Base-by-base conservation (phyloP, 2,888 invertebrate genomes). In the Hedya salicella region DNA sequence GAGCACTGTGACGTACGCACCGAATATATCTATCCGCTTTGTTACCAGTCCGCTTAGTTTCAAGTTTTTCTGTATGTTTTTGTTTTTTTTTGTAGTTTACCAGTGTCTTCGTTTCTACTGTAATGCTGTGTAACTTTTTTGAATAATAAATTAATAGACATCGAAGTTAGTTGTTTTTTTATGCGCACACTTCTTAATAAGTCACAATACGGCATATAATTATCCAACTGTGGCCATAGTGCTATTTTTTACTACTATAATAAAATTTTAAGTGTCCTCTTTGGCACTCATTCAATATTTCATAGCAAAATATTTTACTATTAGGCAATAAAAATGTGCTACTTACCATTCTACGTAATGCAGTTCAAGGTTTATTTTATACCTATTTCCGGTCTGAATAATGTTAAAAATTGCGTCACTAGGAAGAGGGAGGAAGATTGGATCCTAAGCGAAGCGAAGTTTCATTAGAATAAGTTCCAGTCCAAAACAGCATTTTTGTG, bases 211-310 rank as follows among this genome's bases (percentile, higher is more conserved):
- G 6, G 36, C 9, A 9, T 36, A 36, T 1, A 9, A 11, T 36
- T 9, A 36, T 36, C 9, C n/a, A 16, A 19, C 1, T 17, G 9
- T 17, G 36, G 16, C n/a, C 25, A 30, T 32, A 56, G 30, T 17
- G 44, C 32, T 54, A 16, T 46, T 44, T 54, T 57, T 57, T 46
- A 57, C 42, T 30, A 6, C 44, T 14, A 40, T 16, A 44, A 32
- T 61, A 32, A 61, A 52, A 61, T 42, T 11, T 40, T 60, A n/a
- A 61, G 25, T 42, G 30, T 17, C 42, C 40, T 17, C 14, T 50
- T 56, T 44, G 61, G 61, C 61, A 52, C 30, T n/a, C 52, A 9
- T 19, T 61, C 61, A 52, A 61, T 3, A 14, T 61, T 61, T 52
- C 42, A 32, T 61, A 61, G 42, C 52, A 16, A 52, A 19, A 42